phyloP scores from a whole-genome alignment of 2,888 invertebrate genomes.

The Prosapia bicincta region DNA sequence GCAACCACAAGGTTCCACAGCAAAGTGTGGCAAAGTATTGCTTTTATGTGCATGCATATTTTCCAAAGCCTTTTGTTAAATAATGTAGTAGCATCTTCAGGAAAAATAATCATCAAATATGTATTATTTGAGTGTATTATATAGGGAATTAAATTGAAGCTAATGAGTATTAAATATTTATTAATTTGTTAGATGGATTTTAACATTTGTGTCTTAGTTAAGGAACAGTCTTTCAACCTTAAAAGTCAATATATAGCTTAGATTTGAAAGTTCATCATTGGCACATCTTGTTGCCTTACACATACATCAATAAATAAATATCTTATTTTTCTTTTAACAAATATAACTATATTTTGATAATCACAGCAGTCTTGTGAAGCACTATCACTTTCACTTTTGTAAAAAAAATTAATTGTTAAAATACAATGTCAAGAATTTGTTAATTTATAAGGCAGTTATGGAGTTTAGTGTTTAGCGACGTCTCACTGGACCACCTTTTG shows the following conservation, averaged over 20 bases:
- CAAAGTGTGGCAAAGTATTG: too few relatives aligned
- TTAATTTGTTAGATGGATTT: background rate
- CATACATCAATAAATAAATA: background rate
- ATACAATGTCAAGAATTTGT: background rate
- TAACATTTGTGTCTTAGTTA: background rate
- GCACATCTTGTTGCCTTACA: background rate
- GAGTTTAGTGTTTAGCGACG: background rate
- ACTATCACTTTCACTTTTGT: background rate
- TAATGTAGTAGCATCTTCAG: too few relatives aligned
- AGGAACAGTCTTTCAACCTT: background rate
- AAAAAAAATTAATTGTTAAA: background rate
- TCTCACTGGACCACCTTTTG: slow-evolving; percentile 23
- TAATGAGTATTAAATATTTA: background rate
- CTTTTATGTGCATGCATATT: too few relatives aligned
- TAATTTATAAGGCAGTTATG: background rate
- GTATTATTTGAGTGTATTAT: too few relatives aligned
- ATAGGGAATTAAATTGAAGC: too few relatives aligned
- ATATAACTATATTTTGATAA: background rate
- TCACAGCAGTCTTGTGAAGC: background rate
- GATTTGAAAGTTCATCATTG: background rate
- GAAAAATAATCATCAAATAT: too few relatives aligned
- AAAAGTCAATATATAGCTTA: background rate
- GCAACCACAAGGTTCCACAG: too few relatives aligned
- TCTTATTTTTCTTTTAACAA: background rate
- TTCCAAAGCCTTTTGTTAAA: too few relatives aligned